phyloP scores from a whole-genome alignment of 2,888 invertebrate genomes.

The Boloria selene region DNA sequence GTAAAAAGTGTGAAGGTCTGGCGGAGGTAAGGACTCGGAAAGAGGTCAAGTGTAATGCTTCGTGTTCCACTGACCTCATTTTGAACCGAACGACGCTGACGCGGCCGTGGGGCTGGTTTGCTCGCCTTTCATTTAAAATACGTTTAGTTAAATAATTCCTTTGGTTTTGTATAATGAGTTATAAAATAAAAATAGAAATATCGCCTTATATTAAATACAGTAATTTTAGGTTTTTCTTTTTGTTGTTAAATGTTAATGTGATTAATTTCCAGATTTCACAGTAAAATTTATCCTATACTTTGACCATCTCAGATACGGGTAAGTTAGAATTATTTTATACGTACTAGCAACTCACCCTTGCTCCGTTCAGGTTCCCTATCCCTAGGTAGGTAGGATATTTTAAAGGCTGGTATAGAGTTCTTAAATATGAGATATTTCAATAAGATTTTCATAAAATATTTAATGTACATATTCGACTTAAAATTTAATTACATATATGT shows the following conservation, averaged over 20 bases:
- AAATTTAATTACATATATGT: no score
- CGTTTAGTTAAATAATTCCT: conserved; percentile 57
- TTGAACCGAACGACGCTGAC: conserved; percentile 61
- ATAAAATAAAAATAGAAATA: background rate
- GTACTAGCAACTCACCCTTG: no score
- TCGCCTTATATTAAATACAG: background rate
- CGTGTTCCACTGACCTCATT: conserved; percentile 82
- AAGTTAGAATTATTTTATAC: no score
- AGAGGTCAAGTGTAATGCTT: conserved; percentile 82
- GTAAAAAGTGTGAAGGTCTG: conserved; percentile 82
- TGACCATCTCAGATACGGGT: no score
- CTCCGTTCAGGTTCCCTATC: no score
- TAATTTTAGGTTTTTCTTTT: background rate
- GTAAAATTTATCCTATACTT: no score
- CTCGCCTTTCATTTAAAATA: conserved; percentile 64
- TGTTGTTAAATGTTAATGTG: background rate
- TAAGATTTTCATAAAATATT: no score
- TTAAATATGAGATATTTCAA: no score
- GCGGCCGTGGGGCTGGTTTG: conserved; percentile 57
- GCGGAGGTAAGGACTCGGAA: conserved; percentile 81
- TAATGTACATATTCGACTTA: no score
- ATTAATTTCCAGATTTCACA: no score
- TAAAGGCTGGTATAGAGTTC: no score
- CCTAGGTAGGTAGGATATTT: no score
- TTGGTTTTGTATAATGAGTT: conserved; percentile 32